phyloP scores from a whole-genome alignment of 2,113 vertebrate genomes.

The Lichenostomus cassidix region DNA sequence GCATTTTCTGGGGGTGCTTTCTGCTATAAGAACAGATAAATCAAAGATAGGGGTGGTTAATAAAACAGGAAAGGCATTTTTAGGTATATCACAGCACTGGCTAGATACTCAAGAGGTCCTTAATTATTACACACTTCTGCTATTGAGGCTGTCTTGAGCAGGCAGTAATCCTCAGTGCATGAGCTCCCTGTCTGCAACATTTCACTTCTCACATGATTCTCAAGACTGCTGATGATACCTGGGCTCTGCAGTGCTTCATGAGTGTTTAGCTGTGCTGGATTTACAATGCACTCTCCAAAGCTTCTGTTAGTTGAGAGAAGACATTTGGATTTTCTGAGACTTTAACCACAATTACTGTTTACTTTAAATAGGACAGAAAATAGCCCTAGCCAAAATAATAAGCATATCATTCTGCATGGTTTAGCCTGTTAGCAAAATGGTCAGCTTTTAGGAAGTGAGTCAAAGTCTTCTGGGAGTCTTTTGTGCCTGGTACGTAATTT shows the following conservation, averaged over 20 bases:
- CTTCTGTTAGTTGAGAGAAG: not conserved
- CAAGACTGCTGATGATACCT: not conserved
- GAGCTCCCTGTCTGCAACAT: not conserved
- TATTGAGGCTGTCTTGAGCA: not conserved
- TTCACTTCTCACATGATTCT: not conserved
- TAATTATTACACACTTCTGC: not conserved
- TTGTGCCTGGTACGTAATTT: not conserved
- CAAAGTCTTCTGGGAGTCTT: not conserved
- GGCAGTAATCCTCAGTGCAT: not conserved
- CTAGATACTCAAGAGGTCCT: not conserved
- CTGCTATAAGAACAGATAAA: not conserved
- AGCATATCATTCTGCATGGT: not conserved
- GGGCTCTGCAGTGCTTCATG: not conserved
- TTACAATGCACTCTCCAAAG: not conserved
- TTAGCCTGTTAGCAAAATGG: not conserved
- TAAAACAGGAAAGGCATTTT: not conserved
- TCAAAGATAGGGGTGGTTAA: not conserved
- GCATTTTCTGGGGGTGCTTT: not conserved
- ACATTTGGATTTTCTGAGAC: not conserved
- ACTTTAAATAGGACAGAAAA: not conserved
- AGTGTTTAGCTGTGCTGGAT: not conserved
- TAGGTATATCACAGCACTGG: not conserved
- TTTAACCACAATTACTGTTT: not conserved
- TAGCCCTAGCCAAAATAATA: slow-evolving; percentile 1
- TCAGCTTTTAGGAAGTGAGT: not conserved